Base-by-base conservation (phyloP, 2,113 vertebrate species). In the Otis tarda region DNA sequence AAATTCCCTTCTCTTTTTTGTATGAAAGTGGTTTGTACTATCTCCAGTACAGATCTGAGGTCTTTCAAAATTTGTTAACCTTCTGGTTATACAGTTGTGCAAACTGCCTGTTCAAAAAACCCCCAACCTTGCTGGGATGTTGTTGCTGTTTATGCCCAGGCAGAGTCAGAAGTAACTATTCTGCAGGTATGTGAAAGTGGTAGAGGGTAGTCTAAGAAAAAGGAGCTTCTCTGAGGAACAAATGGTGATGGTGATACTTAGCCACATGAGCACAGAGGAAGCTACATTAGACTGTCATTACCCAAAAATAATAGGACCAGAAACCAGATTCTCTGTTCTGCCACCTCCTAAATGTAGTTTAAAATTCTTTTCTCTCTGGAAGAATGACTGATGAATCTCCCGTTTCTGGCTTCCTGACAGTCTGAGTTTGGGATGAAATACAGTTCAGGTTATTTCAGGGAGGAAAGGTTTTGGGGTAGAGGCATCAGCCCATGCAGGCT, bases 101-200 rank as follows among this genome's bases (percentile, higher is more conserved):
- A 80, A 70, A 14, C 5, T 77, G 7, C 20, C 23, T 37, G 9
- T 56, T 78, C 5, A 65, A 84, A 87, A 57, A 57, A 75, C 12
- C 1, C 0, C 5, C 10, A 69, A 9, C 4, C 3, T 59, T 35
- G 5, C 37, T 43, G 14, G 21, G 12, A 28, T 28, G 3, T 2
- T 74, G 7, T 31, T 81, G 59, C 19, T 60, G 2, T 56, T 59
- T 28, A 37, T 10, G 2, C 4, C 14, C n/a, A 45, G 63, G 21
- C 2, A 71, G 3, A 7, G 5, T 14, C 47, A 74, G 22, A 61
- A n/a, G 2, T 15, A 61, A 27, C 5, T 30, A 11, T 22, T 35
- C 7, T 41, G 23, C 14, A 55, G 31, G 2, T 28, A 33, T 67
- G 8, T 79, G 22, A 39, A 79, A 88, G 33, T 41, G 14, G 3